phyloP scores from a whole-genome alignment of 1,140 invertebrate species.

The Calliphora vicina region DNA sequence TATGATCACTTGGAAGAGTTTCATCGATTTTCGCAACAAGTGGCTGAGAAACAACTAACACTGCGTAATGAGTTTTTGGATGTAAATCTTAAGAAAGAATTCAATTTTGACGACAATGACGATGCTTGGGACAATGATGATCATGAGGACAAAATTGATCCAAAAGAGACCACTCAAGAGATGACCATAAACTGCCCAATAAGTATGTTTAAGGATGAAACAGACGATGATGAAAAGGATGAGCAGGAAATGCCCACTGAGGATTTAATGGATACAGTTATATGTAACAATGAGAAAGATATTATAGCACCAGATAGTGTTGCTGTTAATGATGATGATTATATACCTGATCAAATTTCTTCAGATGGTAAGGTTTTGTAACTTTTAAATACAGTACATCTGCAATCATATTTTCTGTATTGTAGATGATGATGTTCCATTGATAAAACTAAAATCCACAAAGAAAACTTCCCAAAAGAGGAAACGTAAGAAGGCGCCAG shows the following conservation, averaged over 20 bases:
- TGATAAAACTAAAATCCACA: background rate
- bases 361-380: constrained; percentile 52
- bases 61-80: constrained; percentile 55
- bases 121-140: background rate
- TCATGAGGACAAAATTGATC: background rate
- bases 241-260: background rate
- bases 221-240: background rate
- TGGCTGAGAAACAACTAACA: constrained; percentile 53
- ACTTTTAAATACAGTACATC: background rate
- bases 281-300: background rate
- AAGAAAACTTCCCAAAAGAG: background rate
- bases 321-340: constrained; percentile 45
- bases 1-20: constrained; percentile 57
- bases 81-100: constrained; percentile 48
- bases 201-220: background rate
- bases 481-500: background rate
- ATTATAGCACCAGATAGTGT: constrained; percentile 5
- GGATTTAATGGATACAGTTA: background rate
- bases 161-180: background rate
- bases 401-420: background rate
- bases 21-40: constrained; percentile 54
- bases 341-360: constrained; percentile 49
- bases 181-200: background rate
- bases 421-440: constrained; percentile 2
- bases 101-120: background rate